These are phyloP conservation scores for Cataglyphis albicans DNA, from an alignment of 2,888 invertebrate species.

Conservation along the genomic window DNA sequence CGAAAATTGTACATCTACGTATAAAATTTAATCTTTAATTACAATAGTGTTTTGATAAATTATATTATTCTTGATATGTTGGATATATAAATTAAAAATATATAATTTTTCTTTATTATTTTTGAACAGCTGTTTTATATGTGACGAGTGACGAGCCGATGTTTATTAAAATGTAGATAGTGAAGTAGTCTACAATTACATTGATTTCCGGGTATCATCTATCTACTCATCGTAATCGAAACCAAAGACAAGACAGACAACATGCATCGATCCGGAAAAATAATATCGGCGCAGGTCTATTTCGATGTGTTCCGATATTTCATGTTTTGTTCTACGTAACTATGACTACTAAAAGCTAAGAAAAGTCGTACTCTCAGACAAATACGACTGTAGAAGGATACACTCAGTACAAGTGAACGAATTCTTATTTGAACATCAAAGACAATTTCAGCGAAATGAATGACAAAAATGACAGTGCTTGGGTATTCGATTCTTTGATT, in stretches of 20 bases:
- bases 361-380: neutral
- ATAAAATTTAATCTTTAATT: neutral
- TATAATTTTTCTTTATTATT: neutral
- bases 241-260: neutral
- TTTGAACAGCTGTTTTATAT: neutral
- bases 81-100: neutral
- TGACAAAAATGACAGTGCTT: constrained; percentile 89
- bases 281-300: constrained; percentile 65
- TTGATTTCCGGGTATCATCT: constrained; percentile 7
- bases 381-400: neutral
- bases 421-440: neutral
- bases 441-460: constrained; percentile 69
- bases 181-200: neutral
- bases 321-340: constrained; percentile 69
- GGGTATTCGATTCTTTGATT: constrained; percentile 97
- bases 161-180: neutral
- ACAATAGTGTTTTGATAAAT: neutral
- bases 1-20: neutral
- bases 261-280: constrained; percentile 44
- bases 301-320: neutral
- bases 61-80: neutral
- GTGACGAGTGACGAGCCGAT: neutral
- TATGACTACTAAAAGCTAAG: constrained; percentile 65
- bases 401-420: neutral
- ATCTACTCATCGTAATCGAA: neutral